A percentile compares a stretch with the other conserved stretches of the same genome.
Conservation (phyloP, 2,113 vertebrate genomes). For the Chinchilla lanigera region DNA sequence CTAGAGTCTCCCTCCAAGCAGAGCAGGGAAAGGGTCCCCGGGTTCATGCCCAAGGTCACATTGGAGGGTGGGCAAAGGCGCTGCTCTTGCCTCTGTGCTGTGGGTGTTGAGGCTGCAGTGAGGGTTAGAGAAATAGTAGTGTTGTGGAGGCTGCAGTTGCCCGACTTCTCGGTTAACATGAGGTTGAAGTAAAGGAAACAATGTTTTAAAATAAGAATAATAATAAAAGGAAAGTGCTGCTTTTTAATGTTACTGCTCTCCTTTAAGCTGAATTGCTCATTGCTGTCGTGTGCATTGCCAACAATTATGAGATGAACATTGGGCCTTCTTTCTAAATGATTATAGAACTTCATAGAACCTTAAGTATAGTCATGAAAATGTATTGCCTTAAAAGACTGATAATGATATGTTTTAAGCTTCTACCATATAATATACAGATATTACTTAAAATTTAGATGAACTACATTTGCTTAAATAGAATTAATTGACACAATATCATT, state of each 20-base stretch:
- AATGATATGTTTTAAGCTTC: background rate
- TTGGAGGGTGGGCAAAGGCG: too few species aligned
- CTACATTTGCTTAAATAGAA: background rate
- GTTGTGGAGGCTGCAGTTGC: too few species aligned
- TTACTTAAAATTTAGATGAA: background rate
- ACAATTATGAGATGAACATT: accelerated
- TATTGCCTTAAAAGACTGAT: background rate
- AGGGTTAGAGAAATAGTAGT: background rate
- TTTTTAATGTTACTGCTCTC: background rate
- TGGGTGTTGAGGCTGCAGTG: background rate
- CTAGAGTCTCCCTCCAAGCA: background rate
- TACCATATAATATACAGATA: background rate
- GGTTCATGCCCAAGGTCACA: background rate
- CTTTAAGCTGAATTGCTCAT: background rate
- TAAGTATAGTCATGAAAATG: background rate
- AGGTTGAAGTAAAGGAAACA: background rate
- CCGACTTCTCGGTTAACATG: background rate
- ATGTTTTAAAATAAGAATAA: background rate
- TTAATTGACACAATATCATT: background rate
- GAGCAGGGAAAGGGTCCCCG: background rate
- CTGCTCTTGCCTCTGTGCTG: background rate
- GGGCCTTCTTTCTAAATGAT: background rate
- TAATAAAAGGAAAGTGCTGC: background rate
- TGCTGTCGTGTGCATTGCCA: background rate
- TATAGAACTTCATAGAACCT: background rate